Conservation (phyloP, 1,140 invertebrate species). For the Pomacea maculata region DNA sequence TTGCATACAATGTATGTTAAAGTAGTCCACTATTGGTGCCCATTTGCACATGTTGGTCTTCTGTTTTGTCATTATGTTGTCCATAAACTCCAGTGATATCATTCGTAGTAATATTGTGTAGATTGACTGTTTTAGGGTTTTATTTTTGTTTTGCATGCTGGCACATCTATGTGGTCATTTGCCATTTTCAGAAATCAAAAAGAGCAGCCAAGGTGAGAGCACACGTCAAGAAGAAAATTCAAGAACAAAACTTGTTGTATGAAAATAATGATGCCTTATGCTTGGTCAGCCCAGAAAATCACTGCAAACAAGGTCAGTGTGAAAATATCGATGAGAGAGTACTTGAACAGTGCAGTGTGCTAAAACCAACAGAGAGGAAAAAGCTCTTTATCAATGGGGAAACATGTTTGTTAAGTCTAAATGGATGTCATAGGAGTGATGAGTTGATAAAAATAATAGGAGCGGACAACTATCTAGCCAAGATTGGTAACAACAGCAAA, state of each 20-base stretch:
- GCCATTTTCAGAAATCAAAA: conserved; percentile 26
- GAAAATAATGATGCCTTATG: conserved; percentile 7
- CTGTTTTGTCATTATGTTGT: too few relatives aligned
- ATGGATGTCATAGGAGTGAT: neutral
- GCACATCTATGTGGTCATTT: neutral
- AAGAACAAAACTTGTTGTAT: conserved; percentile 30
- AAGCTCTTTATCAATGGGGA: neutral
- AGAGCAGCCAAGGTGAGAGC: conserved; percentile 30
- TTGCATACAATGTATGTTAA: too few relatives aligned
- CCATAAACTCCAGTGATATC: too few relatives aligned
- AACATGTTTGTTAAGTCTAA: neutral
- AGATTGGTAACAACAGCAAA: too few relatives aligned
- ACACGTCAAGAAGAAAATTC: conserved; percentile 44
- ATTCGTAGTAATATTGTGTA: too few relatives aligned
- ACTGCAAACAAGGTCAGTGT: too few relatives aligned
- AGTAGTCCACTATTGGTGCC: too few relatives aligned
- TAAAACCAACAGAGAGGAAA: neutral
- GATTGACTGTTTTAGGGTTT: neutral
- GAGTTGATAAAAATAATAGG: neutral
- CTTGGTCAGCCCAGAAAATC: too few relatives aligned
- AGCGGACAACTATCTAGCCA: too few relatives aligned
- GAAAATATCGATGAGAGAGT: neutral
- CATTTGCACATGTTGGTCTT: too few relatives aligned
- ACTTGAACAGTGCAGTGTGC: too few relatives aligned
- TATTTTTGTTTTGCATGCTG: neutral